Evolutionary conservation across 2,888 invertebrate species (phyloP).

Genomic region (Sinopyrophorus schimmeli): DNA sequence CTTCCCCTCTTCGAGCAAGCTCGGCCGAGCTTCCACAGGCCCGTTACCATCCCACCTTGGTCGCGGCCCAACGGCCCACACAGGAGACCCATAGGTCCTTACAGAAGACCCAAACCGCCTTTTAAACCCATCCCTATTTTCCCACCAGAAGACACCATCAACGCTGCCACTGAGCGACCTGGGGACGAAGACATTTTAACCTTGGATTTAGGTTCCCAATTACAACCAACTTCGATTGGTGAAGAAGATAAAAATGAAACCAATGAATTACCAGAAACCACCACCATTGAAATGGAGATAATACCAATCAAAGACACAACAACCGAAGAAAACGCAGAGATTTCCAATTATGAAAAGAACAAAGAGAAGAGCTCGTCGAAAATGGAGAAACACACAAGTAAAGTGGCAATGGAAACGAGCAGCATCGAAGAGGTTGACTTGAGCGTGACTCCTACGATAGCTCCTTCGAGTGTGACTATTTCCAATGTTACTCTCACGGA

Average conservation of each 20-base stretch:
- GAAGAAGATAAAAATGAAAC: slow-evolving; percentile 40
- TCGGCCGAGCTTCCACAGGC: slow-evolving; percentile 58
- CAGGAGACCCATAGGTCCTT: slow-evolving; percentile 59
- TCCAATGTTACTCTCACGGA: neutral
- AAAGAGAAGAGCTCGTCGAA: slow-evolving; percentile 51
- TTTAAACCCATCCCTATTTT: slow-evolving; percentile 63
- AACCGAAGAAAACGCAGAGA: slow-evolving; percentile 40
- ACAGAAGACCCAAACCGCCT: slow-evolving; percentile 62
- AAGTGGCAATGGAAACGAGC: slow-evolving; percentile 20
- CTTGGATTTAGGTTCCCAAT: slow-evolving; percentile 48
- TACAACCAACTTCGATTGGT: slow-evolving; percentile 41
- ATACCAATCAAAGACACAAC: slow-evolving; percentile 41
- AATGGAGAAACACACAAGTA: slow-evolving; percentile 46
- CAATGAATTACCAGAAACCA: slow-evolving; percentile 40
- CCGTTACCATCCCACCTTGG: slow-evolving; percentile 68
- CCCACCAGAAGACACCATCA: slow-evolving; percentile 49
- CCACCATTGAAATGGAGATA: slow-evolving; percentile 30
- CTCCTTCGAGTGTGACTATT: slow-evolving; percentile 7
- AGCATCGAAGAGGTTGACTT: too few relatives aligned
- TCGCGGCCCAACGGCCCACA: slow-evolving; percentile 58
- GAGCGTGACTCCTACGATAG: too few relatives aligned
- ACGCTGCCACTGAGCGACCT: slow-evolving; percentile 51
- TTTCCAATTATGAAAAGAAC: slow-evolving; percentile 49
- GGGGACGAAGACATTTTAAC: slow-evolving; percentile 50
- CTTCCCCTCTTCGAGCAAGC: slow-evolving; percentile 71